These are phyloP conservation scores for Neotoxoptera formosana DNA, from an alignment of 1,140 invertebrate genomes.

Conservation along the genomic window DNA sequence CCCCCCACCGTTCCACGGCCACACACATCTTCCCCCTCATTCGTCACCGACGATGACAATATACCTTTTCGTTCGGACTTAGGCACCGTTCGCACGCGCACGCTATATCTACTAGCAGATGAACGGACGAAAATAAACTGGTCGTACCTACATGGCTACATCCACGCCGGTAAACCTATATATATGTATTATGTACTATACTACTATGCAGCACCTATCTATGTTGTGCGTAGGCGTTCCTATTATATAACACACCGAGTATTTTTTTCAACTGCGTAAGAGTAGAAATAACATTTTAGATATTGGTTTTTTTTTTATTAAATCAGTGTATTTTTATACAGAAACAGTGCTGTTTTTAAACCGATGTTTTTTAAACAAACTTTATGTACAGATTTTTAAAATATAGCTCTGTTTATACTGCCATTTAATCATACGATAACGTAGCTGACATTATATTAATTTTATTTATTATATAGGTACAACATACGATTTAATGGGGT, in stretches of 20 bases:
- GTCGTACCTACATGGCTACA: neutral
- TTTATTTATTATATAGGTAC: neutral
- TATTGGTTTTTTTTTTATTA: neutral
- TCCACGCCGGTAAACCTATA: neutral
- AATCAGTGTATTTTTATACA: neutral
- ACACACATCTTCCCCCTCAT: neutral
- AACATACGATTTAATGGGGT: neutral
- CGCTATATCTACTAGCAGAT: neutral
- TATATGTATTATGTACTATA: no score
- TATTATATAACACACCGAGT: neutral
- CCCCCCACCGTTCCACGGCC: neutral
- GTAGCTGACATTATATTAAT: neutral
- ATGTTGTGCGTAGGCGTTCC: neutral
- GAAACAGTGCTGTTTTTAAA: neutral
- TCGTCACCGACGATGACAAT: constrained; percentile 43
- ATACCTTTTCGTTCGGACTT: constrained; percentile 24
- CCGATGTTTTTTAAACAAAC: neutral
- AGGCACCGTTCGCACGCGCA: constrained; percentile 27
- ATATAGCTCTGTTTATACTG: neutral
- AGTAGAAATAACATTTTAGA: neutral
- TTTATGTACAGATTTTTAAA: neutral
- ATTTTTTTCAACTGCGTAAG: neutral
- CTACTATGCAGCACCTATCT: neutral
- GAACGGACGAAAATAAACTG: neutral
- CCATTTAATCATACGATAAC: neutral